Conservation (phyloP, 2,888 invertebrate genomes). For the Aphodius granarius region DNA sequence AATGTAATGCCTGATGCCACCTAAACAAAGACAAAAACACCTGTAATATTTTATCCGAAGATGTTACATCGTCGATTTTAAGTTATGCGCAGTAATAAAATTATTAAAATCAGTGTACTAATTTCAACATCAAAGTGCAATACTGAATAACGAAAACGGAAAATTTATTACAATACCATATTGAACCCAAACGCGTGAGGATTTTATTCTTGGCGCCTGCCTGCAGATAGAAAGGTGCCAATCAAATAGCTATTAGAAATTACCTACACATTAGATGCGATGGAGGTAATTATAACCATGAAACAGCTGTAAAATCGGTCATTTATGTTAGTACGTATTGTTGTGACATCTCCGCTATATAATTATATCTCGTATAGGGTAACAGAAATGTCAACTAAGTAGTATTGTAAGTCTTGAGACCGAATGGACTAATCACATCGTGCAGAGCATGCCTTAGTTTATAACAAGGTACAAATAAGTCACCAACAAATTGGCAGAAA, state of each 20-base stretch:
- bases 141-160: no score
- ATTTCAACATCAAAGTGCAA: no score
- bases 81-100: no score
- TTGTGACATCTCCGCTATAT: not conserved
- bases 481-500: not conserved
- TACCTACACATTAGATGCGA: not conserved
- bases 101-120: no score
- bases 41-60: not conserved
- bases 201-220: not conserved
- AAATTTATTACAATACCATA: no score
- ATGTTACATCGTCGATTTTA: no score
- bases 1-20: conserved; percentile 51
- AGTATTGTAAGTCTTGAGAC: no score
- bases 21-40: not conserved
- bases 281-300: not conserved
- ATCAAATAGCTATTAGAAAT: not conserved
- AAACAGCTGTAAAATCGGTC: no score
- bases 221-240: not conserved
- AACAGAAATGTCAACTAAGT: not conserved
- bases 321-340: no score
- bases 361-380: not conserved
- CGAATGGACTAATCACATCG: no score
- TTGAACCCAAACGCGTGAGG: no score
- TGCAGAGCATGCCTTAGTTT: no score
- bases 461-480: not conserved